A percentile compares a stretch with the other conserved stretches of the same genome.
Conservation (phyloP, 2,888 invertebrate genomes). For the Blera fallax region DNA sequence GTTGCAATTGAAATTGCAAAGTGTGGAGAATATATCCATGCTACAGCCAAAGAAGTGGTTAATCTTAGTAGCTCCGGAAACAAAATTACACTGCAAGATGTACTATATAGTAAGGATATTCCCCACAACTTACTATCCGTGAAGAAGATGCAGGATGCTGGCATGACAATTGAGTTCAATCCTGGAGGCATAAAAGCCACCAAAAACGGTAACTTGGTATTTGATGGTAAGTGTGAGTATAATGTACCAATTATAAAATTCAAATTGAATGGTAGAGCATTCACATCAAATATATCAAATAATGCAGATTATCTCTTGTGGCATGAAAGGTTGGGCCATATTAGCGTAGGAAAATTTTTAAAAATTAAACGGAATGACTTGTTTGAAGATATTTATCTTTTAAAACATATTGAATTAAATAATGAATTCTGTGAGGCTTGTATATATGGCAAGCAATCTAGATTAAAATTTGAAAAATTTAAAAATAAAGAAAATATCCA, state of each 20-base stretch:
- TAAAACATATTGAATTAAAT: constrained; percentile 7
- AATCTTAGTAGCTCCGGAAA: constrained; percentile 51
- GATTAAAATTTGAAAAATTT: constrained; percentile 75
- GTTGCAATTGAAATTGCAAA: constrained; percentile 76
- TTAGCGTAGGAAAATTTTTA: constrained; percentile 11
- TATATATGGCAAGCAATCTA: constrained; percentile 77
- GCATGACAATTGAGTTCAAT: constrained; percentile 66
- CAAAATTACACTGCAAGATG: constrained; percentile 55
- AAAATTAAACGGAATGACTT: constrained; percentile 30
- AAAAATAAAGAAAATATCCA: constrained; percentile 70
- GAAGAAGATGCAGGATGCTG: constrained; percentile 74
- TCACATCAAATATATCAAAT: background rate
- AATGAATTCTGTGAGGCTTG: constrained; percentile 76
- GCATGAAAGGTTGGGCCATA: constrained; percentile 36
- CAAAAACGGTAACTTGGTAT: constrained; percentile 55
- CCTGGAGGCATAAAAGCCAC: constrained; percentile 73
- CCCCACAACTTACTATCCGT: constrained; percentile 76
- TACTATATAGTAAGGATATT: constrained; percentile 75
- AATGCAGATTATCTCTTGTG: constrained; percentile 5
- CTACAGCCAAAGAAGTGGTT: constrained; percentile 72
- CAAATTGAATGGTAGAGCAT: background rate
- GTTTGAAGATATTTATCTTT: constrained; percentile 21
- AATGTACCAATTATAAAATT: constrained; percentile 11
- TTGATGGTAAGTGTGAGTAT: background rate
- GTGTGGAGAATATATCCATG: constrained; percentile 69